Conservation (phyloP, 2,888 invertebrate species). For the Cabera pusaria region DNA sequence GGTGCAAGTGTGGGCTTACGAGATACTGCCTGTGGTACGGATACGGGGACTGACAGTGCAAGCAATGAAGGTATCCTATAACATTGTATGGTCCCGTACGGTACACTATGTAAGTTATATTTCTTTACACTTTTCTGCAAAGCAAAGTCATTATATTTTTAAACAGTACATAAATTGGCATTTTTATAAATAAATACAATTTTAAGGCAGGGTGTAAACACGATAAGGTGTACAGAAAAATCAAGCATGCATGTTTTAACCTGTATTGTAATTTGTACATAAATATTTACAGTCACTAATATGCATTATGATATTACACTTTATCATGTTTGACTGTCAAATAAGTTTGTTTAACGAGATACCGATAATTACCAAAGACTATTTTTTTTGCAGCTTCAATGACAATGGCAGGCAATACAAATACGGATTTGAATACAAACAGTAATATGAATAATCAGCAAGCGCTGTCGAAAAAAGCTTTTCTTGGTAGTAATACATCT, state of each 20-base stretch:
- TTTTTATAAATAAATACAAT: conserved; percentile 34
- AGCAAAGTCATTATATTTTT: conserved; percentile 68
- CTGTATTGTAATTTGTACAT: conserved; percentile 48
- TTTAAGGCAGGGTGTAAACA: conserved; percentile 44
- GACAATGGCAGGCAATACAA: conserved; percentile 85
- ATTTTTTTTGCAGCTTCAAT: conserved; percentile 86
- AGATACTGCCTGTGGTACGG: conserved; percentile 65
- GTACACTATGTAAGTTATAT: conserved; percentile 75
- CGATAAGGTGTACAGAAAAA: conserved; percentile 65
- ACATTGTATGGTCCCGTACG: conserved; percentile 71
- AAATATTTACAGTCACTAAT: conserved; percentile 46
- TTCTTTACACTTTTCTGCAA: conserved; percentile 65
- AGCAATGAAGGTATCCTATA: conserved; percentile 81
- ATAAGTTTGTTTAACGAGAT: background rate
- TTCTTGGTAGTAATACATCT: conserved; percentile 78
- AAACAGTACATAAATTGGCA: conserved; percentile 58
- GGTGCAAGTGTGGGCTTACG: conserved; percentile 60
- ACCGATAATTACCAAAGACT: background rate
- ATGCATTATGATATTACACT: conserved; percentile 46
- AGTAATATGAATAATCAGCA: conserved; percentile 70
- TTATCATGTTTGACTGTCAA: conserved; percentile 60
- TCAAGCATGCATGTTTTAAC: conserved; percentile 60
- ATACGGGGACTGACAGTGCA: conserved; percentile 73
- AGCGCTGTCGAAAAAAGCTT: conserved; percentile 76
- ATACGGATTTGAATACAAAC: conserved; percentile 79